Percentiles rank a stretch among this genome's conserved stretches.
phyloP scores from a whole-genome alignment of 2,888 invertebrate species.

The Meghimatium bilineatum region DNA sequence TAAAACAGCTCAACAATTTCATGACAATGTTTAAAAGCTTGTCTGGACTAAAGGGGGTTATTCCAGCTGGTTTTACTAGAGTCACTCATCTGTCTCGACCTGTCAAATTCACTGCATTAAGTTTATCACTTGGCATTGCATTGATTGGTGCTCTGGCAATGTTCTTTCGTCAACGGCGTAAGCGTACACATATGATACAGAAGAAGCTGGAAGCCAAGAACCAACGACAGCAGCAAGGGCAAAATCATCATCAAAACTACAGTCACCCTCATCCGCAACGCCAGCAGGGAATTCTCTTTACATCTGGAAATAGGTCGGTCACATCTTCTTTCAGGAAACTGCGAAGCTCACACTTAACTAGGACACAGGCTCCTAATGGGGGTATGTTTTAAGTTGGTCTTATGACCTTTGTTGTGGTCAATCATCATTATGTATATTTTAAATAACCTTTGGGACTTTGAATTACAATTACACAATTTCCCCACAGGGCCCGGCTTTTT shows the following conservation, averaged over 20 bases:
- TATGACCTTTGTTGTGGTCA: neutral
- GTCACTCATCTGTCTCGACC: slow-evolving; percentile 62
- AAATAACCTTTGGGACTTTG: no score
- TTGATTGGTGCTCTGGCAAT: slow-evolving; percentile 89
- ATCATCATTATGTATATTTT: no score
- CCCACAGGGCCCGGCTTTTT: no score
- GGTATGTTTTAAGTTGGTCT: slow-evolving; percentile 29
- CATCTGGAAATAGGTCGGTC: slow-evolving; percentile 25
- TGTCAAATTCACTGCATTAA: slow-evolving; percentile 84
- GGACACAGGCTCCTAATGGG: slow-evolving; percentile 50
- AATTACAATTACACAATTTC: no score
- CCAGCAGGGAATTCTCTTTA: slow-evolving; percentile 1
- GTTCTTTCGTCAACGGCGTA: slow-evolving; percentile 78
- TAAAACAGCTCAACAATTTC: neutral
- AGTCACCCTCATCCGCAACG: slow-evolving; percentile 8
- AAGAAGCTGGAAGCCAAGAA: slow-evolving; percentile 52
- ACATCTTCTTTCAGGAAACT: slow-evolving; percentile 32
- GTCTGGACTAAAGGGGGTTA: slow-evolving; percentile 43
- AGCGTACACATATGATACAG: slow-evolving; percentile 54
- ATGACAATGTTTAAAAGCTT: slow-evolving; percentile 52
- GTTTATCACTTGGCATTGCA: slow-evolving; percentile 87
- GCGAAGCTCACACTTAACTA: slow-evolving; percentile 33
- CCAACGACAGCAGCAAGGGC: slow-evolving; percentile 46
- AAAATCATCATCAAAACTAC: slow-evolving; percentile 25
- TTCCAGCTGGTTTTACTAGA: slow-evolving; percentile 48